Evolutionary conservation across 2,888 invertebrate species (phyloP).

Genomic region (Temnothorax rugatulus): DNA sequence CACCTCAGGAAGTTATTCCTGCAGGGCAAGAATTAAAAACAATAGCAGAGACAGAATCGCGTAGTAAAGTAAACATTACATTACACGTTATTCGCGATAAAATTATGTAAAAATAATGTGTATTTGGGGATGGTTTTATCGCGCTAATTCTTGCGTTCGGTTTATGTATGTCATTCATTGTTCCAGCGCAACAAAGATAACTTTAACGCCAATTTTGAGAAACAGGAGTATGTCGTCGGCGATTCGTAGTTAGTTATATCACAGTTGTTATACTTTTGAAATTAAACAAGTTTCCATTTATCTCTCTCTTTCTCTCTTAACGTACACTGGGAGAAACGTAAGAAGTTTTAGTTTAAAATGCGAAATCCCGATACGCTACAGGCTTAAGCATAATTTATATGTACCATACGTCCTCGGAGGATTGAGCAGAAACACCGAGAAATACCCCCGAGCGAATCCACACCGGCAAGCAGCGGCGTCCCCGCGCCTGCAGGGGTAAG

Average conservation of each 20-base stretch:
- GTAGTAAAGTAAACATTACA: not conserved
- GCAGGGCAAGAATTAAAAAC: not conserved
- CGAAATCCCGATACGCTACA: slow-evolving; percentile 31
- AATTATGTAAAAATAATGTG: not conserved
- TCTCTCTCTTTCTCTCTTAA: not conserved
- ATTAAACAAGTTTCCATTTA: not conserved
- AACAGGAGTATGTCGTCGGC: not conserved
- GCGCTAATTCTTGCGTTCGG: not conserved
- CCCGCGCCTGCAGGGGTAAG: slow-evolving; percentile 54
- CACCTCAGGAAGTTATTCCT: not conserved
- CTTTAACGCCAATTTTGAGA: not conserved
- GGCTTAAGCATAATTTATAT: slow-evolving; percentile 46
- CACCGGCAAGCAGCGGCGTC: slow-evolving; percentile 53
- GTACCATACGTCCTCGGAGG: slow-evolving; percentile 55
- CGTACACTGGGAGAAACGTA: not conserved
- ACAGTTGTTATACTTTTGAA: not conserved
- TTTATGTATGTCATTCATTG: not conserved
- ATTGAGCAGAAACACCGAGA: slow-evolving; percentile 48
- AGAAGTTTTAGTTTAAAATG: slow-evolving; percentile 43
- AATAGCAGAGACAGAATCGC: not conserved
- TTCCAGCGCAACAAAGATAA: not conserved
- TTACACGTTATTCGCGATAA: not conserved
- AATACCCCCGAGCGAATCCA: slow-evolving; percentile 63
- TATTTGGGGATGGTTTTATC: not conserved
- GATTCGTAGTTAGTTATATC: not conserved